These are phyloP conservation scores for Phortica okadai DNA, from an alignment of 2,888 invertebrate genomes.

Conservation along the genomic window DNA sequence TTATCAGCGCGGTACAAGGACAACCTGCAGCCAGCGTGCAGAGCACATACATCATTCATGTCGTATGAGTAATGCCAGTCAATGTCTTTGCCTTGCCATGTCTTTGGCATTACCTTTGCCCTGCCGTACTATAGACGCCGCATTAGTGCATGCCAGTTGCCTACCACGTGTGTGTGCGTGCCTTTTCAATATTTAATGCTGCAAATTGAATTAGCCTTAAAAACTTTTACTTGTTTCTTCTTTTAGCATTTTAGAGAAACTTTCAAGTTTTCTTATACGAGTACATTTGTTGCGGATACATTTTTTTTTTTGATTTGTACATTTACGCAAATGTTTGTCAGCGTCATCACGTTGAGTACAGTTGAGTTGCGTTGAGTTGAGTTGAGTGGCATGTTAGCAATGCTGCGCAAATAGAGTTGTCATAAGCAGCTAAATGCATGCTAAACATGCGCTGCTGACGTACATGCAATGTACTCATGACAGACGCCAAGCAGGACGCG, in stretches of 20 bases:
- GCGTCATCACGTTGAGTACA: background rate
- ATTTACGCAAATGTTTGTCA: conserved; percentile 59
- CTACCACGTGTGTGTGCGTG: conserved; percentile 41
- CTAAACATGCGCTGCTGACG: conserved; percentile 1
- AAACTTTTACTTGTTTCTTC: conserved; percentile 18
- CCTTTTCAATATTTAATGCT: conserved; percentile 70
- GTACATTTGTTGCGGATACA: background rate
- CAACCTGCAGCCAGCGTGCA: background rate
- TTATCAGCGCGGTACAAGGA: background rate
- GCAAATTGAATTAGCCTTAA: conserved; percentile 65
- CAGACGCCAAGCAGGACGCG: background rate
- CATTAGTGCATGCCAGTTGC: conserved; percentile 6
- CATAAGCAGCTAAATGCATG: conserved; percentile 14
- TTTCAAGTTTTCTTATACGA: conserved; percentile 35
- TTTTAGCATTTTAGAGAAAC: conserved; percentile 12
- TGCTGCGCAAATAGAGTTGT: conserved; percentile 20
- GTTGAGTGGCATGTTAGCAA: background rate
- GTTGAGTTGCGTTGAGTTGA: background rate
- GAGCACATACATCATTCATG: conserved; percentile 13
- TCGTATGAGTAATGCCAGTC: background rate
- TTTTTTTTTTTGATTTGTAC: conserved; percentile 54
- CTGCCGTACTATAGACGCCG: conserved; percentile 19
- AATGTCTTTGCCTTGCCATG: background rate
- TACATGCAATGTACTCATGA: background rate
- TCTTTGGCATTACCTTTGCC: background rate